A percentile compares a stretch with the other conserved stretches of the same genome.
phyloP scores from a whole-genome alignment of 2,797 vertebrate species.

The Muraenolepis orangiensis region DNA sequence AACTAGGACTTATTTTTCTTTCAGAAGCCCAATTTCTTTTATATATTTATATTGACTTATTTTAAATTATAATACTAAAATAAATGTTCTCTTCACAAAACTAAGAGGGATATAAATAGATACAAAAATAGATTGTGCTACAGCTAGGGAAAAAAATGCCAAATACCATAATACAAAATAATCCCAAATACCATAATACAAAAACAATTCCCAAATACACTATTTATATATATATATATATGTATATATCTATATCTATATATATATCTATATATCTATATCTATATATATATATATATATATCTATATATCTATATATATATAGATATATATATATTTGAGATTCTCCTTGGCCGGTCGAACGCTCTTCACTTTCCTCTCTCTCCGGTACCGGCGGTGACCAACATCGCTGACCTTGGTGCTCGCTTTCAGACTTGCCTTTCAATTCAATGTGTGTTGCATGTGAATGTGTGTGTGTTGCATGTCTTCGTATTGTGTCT shows the following conservation, averaged over 20 bases:
- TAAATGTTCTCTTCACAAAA: neutral
- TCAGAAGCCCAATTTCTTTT: neutral
- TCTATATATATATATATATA: too few species aligned
- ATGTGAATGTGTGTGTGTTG: neutral
- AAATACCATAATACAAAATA: too few species aligned
- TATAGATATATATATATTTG: too few species aligned
- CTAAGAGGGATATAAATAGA: neutral
- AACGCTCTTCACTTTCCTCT: neutral
- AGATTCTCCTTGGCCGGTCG: neutral
- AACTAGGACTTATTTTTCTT: too few species aligned
- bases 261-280: too few species aligned
- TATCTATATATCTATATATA: too few species aligned
- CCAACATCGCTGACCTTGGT: neutral
- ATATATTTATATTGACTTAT: neutral
- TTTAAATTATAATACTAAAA: neutral
- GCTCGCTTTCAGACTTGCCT: neutral
- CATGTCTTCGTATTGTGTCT: neutral
- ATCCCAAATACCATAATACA: too few species aligned
- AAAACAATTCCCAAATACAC: too few species aligned
- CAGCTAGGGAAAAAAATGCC: neutral
- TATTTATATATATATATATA: too few species aligned
- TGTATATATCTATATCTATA: too few species aligned
- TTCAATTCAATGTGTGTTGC: neutral
- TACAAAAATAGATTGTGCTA: neutral
- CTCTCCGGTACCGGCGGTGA: neutral